Base-by-base conservation (phyloP, 2,888 invertebrate genomes). In the Papilio demoleus region DNA sequence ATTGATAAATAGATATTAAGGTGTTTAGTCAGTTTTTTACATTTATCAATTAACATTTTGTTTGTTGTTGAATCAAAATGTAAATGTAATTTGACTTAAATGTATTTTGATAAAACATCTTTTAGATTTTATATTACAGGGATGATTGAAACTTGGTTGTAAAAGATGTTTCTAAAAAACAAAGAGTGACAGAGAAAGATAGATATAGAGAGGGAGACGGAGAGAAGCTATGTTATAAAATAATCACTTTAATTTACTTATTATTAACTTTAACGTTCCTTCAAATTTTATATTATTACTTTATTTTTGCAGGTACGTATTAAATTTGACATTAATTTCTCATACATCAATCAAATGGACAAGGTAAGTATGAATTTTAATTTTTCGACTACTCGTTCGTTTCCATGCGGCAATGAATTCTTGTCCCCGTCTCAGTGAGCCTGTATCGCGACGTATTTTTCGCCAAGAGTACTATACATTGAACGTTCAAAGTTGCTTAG, bases 241-340 rank as follows among this genome's bases (percentile, higher is more conserved):
- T 42, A 4, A 42, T 17, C 17, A 56, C 4, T 27, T 31, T 31
- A n/a, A n/a, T n/a, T n/a, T n/a, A n/a, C n/a, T n/a, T n/a, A n/a
- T 17, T 3, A 56, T 27, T 34, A 11, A n/a, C 11, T 58, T 34
- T 19, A 1, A 40, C 14, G 6, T 40, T 40, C 5, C n/a, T 40
- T 58, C 9, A 19, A 56, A 1, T 8, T 58, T 27, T 5, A 34
- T 27, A 36, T 27, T 11, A 19, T 36, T 1, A 19, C 22, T 1
- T 40, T 68, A 11, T 61, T 27, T 31, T 64, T 68, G 11, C 69
- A 69, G 69, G 69, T 69, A 69, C 56, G 69, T 69, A 65, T 56
- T 27, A 22, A 9, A 14, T 42, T 34, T 40, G 9, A 34, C 24
- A 9, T 34, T 50, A 47, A 34, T 27, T 50, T 1, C 31, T 11